Evolutionary conservation across 2,797 vertebrate species (phyloP).

Genomic region (Leptatherina wallacei): DNA sequence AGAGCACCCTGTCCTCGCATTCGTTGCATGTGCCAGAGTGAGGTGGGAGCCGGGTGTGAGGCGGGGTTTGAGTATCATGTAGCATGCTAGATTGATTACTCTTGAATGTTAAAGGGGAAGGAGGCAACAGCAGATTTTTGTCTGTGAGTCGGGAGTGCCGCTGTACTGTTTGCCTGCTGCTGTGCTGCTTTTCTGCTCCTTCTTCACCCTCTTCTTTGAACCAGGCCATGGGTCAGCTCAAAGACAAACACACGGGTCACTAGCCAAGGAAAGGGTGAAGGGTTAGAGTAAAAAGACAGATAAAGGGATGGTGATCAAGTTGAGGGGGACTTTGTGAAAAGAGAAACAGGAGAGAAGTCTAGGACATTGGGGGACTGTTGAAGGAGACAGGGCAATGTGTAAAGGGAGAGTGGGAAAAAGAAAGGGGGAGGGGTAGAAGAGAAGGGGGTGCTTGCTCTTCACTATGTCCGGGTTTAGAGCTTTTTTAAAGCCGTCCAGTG

Average conservation of each 20-base stretch:
- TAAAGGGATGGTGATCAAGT: constrained; percentile 68
- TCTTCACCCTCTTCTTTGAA: constrained; percentile 56
- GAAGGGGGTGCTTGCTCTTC: constrained; percentile 61
- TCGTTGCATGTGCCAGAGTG: constrained; percentile 75
- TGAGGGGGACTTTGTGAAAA: constrained; percentile 62
- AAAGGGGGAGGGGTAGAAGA: constrained; percentile 65
- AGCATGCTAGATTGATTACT: constrained; percentile 97
- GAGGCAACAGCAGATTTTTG: constrained; percentile 89
- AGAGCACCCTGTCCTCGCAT: constrained; percentile 67
- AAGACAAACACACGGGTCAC: constrained; percentile 89
- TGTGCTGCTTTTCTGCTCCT: constrained; percentile 52
- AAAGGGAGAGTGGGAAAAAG: constrained; percentile 65
- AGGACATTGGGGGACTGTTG: constrained; percentile 66
- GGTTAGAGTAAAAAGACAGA: constrained; percentile 42
- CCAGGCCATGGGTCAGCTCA: constrained; percentile 91
- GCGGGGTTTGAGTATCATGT: constrained; percentile 88
- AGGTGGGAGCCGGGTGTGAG: constrained; percentile 71
- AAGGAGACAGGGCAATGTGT: constrained; percentile 77
- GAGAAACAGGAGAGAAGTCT: constrained; percentile 74
- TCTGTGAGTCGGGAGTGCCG: constrained; percentile 84
- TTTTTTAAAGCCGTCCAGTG: constrained; percentile 67
- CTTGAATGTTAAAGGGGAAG: constrained; percentile 97
- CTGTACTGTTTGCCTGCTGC: constrained; percentile 82
- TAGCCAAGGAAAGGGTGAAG: constrained; percentile 38
- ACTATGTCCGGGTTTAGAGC: constrained; percentile 70